Percentiles rank a stretch among this genome's conserved stretches.
Conservation (phyloP, 2,113 vertebrate species). For the Percopsis transmontana region DNA sequence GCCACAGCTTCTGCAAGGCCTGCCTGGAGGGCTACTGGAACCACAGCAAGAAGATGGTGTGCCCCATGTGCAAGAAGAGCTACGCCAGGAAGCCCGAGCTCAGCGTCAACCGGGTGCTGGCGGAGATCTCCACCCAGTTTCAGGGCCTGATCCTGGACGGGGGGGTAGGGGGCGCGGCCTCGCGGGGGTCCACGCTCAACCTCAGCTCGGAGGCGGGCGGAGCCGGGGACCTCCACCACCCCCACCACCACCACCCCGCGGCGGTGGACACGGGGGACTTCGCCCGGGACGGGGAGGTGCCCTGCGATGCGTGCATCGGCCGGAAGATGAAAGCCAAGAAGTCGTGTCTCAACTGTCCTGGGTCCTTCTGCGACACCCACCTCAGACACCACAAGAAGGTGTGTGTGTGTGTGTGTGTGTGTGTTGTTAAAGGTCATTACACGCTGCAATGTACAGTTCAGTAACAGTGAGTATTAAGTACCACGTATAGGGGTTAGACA, state of each 20-base stretch:
- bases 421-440: no score
- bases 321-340: slow-evolving; percentile 80
- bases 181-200: slow-evolving; percentile 30
- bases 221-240: not conserved
- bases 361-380: slow-evolving; percentile 80
- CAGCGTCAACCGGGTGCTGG: slow-evolving; percentile 83
- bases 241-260: not conserved
- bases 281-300: slow-evolving; percentile 70
- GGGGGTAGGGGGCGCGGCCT: not conserved
- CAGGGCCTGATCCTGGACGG: slow-evolving; percentile 37
- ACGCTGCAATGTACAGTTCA: no score
- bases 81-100: slow-evolving; percentile 73
- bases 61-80: slow-evolving; percentile 85
- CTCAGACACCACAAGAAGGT: slow-evolving; percentile 78
- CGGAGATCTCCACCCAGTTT: slow-evolving; percentile 77
- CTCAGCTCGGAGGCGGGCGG: not conserved
- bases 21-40: slow-evolving; percentile 85
- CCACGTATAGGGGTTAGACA: not conserved
- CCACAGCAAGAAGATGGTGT: slow-evolving; percentile 69
- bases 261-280: slow-evolving; percentile 45
- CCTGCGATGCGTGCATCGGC: slow-evolving; percentile 81
- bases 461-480: no score
- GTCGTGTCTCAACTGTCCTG: slow-evolving; percentile 79
- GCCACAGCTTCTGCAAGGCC: slow-evolving; percentile 89
- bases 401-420: not conserved